Base-by-base conservation (phyloP, 2,113 vertebrate genomes). In the Chionodraco myersi region DNA sequence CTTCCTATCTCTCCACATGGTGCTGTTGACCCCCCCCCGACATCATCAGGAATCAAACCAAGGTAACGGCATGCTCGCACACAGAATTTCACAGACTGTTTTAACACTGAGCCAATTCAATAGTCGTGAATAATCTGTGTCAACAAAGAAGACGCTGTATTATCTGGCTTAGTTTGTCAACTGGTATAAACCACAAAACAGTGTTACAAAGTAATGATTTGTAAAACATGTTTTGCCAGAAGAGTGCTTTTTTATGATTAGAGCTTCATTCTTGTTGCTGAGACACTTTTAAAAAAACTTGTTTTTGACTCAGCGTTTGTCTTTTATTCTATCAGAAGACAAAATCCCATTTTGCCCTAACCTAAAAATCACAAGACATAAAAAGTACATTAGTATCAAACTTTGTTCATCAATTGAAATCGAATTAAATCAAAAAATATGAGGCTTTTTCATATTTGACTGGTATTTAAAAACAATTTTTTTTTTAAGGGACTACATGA, bases 21-120 rank as follows among this genome's bases (percentile, higher is more conserved):
- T 77, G 52, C 80, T 18, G 26, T 80, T 80, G 74, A 79, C 90
- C 59, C 81, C 77, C 68, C 13, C 18, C 77, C 36, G 34, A 84
- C 86, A 74, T 79, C 84, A 86, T 72, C 91, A 95, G 95, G 89
- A 93, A 8, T 86, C 92, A 94, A 73, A 85, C 92, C 88, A 94
- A 94, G 92, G 92, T 93, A 93, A 86, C 65, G 0, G n/a, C 62
- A 30, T 30, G 30, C 30, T 30, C 36, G 7, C 36, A 70, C 68
- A 68, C 84, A 84, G 30, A 30, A 30, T 30, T 30, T 30, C 76
- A 56, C 58, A 59, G 18, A 51, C 21, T 30, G 30, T 57, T 80
- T 69, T 61, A 57, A 36, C 71, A 41, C 67, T 30, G 67, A 85
- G 75, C 49, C 85, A 66, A 87, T 79, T 72, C 72, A 57, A 72